These are phyloP conservation scores for Nestor notabilis DNA, from an alignment of 2,113 vertebrate species.

Conservation along the genomic window DNA sequence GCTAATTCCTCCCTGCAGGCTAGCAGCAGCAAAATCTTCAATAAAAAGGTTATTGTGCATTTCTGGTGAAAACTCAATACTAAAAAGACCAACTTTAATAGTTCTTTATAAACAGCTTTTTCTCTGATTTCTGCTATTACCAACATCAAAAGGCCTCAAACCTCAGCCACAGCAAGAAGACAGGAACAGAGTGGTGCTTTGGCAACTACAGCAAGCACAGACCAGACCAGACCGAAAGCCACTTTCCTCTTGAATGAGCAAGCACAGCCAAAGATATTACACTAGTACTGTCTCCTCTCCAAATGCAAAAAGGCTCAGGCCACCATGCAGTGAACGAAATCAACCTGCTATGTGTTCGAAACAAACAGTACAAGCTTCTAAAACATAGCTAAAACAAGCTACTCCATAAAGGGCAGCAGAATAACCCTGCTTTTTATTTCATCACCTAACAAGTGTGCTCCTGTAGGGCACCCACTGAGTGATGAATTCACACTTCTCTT, in stretches of 20 bases:
- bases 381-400: not conserved
- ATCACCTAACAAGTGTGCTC: not conserved
- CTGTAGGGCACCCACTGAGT: not conserved
- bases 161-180: not conserved
- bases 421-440: not conserved
- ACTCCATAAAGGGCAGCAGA: conserved; percentile 10
- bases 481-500: not conserved
- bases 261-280: not conserved
- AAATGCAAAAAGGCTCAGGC: not conserved
- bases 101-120: not conserved
- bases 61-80: not conserved
- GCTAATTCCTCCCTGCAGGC: not conserved
- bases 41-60: not conserved
- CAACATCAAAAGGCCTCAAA: not conserved
- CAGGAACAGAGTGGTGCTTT: not conserved
- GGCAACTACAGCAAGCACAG: not conserved
- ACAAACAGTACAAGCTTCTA: not conserved
- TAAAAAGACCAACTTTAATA: not conserved
- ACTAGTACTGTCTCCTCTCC: not conserved
- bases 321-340: not conserved
- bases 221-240: not conserved
- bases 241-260: not conserved
- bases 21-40: not conserved
- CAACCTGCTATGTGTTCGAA: not conserved
- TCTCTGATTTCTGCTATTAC: not conserved